A percentile compares a stretch with the other conserved stretches of the same genome.
Conservation (phyloP, 2,888 invertebrate species). For the Ephialtes manifestator region DNA sequence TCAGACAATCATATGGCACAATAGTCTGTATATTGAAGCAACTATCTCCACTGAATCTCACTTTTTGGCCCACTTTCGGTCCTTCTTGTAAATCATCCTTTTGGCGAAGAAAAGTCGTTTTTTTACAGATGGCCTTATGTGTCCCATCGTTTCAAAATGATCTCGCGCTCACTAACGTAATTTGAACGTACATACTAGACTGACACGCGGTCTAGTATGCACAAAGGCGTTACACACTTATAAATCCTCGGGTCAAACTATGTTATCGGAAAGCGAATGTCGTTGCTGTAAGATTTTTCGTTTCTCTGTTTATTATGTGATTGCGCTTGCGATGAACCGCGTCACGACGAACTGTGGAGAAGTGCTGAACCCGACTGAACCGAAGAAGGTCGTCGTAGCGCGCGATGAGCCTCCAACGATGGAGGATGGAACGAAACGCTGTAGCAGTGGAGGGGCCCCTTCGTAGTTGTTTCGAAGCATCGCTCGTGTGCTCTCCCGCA, state of each 20-base stretch:
- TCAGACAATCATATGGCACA: slow-evolving; percentile 5
- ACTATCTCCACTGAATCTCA: slow-evolving; percentile 67
- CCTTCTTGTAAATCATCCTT: slow-evolving; percentile 74
- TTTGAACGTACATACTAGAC: slow-evolving; percentile 15
- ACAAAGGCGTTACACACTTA: neutral
- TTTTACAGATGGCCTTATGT: slow-evolving; percentile 73
- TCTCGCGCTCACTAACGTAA: slow-evolving; percentile 15
- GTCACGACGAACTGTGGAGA: slow-evolving; percentile 43
- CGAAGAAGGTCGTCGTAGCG: slow-evolving; percentile 37
- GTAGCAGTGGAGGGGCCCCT: slow-evolving; percentile 73
- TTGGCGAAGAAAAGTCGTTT: slow-evolving; percentile 76
- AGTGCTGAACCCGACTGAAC: slow-evolving; percentile 68
- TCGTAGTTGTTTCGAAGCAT: slow-evolving; percentile 67
- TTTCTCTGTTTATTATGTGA: neutral
- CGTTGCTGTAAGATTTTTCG: neutral
- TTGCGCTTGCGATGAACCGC: slow-evolving; percentile 1
- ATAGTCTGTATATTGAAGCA: neutral
- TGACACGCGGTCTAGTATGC: neutral
- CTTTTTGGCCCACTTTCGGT: slow-evolving; percentile 74
- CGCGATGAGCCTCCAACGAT: slow-evolving; percentile 52
- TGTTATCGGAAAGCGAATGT: neutral
- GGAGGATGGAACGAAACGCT: slow-evolving; percentile 53
- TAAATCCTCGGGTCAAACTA: slow-evolving; percentile 7
- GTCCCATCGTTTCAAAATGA: slow-evolving; percentile 74
- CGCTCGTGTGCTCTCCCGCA: slow-evolving; percentile 28